Conservation (phyloP, 1,140 invertebrate species). For the Drosophila simulans region DNA sequence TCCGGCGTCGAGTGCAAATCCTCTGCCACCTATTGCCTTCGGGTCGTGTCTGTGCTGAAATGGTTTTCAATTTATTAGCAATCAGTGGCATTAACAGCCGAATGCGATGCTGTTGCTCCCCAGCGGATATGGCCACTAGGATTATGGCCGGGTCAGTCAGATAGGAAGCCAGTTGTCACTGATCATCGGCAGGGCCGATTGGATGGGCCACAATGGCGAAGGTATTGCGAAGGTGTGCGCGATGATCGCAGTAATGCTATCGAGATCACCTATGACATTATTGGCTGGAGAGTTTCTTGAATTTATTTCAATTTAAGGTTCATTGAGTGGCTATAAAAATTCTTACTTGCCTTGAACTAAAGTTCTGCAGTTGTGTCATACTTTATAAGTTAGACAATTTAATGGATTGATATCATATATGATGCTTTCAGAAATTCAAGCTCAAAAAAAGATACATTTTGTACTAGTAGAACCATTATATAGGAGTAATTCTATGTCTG, state of each 20-base stretch:
- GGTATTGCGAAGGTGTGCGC: neutral
- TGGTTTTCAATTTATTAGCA: constrained; percentile 73
- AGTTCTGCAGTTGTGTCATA: no score
- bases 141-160: constrained; percentile 7
- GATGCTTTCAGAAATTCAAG: no score
- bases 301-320: no score
- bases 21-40: constrained; percentile 15
- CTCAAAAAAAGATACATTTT: no score
- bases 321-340: no score
- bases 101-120: constrained; percentile 29
- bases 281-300: neutral
- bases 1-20: constrained; percentile 27
- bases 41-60: constrained; percentile 30
- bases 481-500: no score
- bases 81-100: constrained; percentile 61
- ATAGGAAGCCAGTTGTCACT: constrained; percentile 26
- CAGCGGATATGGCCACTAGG: constrained; percentile 19
- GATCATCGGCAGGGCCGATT: constrained; percentile 5
- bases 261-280: neutral
- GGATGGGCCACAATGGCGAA: neutral
- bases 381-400: no score
- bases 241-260: neutral
- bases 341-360: no score
- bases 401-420: no score
- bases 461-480: no score